phyloP scores from a whole-genome alignment of 37 sponge, comb jelly and placozoan species.

The Amphimedon queenslandica region DNA sequence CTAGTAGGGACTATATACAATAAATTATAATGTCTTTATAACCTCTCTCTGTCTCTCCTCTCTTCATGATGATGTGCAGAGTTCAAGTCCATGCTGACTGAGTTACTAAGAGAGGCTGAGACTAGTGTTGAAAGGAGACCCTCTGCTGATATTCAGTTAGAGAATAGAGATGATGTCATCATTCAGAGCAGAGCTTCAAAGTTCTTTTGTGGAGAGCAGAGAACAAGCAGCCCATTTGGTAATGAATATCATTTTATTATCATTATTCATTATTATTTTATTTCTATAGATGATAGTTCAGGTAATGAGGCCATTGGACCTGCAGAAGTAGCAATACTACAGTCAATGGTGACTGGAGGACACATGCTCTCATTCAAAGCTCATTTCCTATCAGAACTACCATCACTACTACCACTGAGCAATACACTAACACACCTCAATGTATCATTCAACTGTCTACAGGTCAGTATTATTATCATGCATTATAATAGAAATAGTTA shows the following conservation, averaged over 20 bases:
- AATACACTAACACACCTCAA: conserved; percentile 82
- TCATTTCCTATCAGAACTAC: conserved; percentile 74
- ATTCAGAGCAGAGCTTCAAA: conserved; percentile 50
- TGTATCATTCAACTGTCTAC: conserved; percentile 87
- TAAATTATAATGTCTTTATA: too few relatives aligned
- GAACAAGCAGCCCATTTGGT: conserved; percentile 83
- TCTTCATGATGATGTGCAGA: too few relatives aligned
- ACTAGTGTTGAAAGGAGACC: background rate
- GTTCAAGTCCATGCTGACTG: conserved; percentile 45
- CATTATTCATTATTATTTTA: too few relatives aligned
- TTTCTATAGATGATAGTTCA: too few relatives aligned
- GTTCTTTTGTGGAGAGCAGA: conserved; percentile 88
- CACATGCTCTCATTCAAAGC: conserved; percentile 75
- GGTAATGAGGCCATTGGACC: conserved; percentile 60
- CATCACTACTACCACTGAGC: conserved; percentile 66
- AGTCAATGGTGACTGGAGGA: conserved; percentile 80
- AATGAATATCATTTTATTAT: too few relatives aligned
- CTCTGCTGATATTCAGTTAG: background rate
- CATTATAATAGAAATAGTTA: too few relatives aligned
- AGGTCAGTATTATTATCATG: too few relatives aligned
- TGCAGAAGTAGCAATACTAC: conserved; percentile 76
- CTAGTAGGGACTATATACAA: too few relatives aligned
- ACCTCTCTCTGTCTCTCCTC: too few relatives aligned
- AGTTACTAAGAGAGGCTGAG: conserved; percentile 1
- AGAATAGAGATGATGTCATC: conserved; percentile 19